phyloP scores from a whole-genome alignment of 2,888 invertebrate species.

The Scaptomyza flava region DNA sequence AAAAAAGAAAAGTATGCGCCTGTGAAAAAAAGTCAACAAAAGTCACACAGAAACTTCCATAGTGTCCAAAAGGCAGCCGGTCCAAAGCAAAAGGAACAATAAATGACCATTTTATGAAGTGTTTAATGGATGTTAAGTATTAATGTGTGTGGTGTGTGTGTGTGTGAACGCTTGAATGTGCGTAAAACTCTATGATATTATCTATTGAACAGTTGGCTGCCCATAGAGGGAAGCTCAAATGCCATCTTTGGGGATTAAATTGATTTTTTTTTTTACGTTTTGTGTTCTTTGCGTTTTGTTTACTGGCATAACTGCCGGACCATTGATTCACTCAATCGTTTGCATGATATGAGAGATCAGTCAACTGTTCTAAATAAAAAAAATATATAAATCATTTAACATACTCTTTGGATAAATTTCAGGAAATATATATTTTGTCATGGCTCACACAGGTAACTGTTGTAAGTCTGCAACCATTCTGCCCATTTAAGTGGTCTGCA shows the following conservation, averaged over 20 bases:
- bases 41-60: constrained; percentile 44
- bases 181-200: constrained; percentile 48
- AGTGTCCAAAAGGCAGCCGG: constrained; percentile 1
- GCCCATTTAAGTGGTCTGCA: constrained; percentile 56
- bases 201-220: constrained; percentile 64
- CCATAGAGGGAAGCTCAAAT: constrained; percentile 27
- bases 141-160: constrained; percentile 44
- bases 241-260: constrained; percentile 41
- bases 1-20: constrained; percentile 52
- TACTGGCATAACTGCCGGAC: constrained; percentile 56
- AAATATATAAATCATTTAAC: not conserved
- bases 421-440: constrained; percentile 16
- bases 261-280: constrained; percentile 44
- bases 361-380: not conserved
- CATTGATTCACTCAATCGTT: constrained; percentile 40
- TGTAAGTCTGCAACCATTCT: constrained; percentile 49
- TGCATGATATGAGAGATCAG: constrained; percentile 16
- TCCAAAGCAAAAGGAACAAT: constrained; percentile 42
- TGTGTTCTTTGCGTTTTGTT: constrained; percentile 4
- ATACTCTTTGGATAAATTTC: not conserved
- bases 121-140: constrained; percentile 75
- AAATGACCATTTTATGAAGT: constrained; percentile 76
- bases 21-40: constrained; percentile 68
- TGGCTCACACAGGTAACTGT: constrained; percentile 28
- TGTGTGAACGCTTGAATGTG: constrained; percentile 21